Conservation (phyloP, 1,140 invertebrate species). For the Euschistus heros region DNA sequence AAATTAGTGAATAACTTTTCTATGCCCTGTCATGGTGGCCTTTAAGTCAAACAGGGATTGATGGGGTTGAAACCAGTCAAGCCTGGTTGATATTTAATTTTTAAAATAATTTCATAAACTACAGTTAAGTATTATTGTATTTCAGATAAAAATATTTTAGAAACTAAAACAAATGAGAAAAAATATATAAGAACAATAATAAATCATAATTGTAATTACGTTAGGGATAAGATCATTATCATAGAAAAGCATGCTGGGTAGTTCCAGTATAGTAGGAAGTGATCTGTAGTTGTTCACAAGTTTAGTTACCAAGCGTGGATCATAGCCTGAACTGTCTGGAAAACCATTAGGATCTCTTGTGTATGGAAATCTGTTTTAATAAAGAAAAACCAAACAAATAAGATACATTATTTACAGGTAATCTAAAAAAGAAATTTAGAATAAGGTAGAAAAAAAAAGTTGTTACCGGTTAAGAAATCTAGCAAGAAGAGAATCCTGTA, state of each 20-base stretch:
- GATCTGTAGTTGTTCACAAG: constrained; percentile 68
- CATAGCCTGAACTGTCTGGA: constrained; percentile 45
- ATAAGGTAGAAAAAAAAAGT: not conserved
- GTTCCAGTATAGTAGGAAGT: constrained; percentile 59
- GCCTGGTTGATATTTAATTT: too few species aligned
- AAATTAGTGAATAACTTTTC: too few species aligned
- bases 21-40: too few species aligned
- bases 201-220: constrained; percentile 32
- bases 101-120: too few species aligned
- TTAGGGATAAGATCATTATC: constrained; percentile 51
- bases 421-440: not conserved
- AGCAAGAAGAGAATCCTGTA: constrained; percentile 37
- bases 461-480: constrained; percentile 31
- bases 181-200: too few species aligned
- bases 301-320: constrained; percentile 58
- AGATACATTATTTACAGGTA: not conserved
- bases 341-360: constrained; percentile 34
- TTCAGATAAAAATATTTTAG: too few species aligned
- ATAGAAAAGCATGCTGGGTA: constrained; percentile 77
- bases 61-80: too few species aligned
- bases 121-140: too few species aligned
- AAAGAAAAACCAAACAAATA: not conserved
- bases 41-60: too few species aligned
- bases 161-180: too few species aligned
- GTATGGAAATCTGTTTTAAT: constrained; percentile 26